phyloP scores from a whole-genome alignment of 2,113 vertebrate genomes.

The Phylloscopus whistleri region DNA sequence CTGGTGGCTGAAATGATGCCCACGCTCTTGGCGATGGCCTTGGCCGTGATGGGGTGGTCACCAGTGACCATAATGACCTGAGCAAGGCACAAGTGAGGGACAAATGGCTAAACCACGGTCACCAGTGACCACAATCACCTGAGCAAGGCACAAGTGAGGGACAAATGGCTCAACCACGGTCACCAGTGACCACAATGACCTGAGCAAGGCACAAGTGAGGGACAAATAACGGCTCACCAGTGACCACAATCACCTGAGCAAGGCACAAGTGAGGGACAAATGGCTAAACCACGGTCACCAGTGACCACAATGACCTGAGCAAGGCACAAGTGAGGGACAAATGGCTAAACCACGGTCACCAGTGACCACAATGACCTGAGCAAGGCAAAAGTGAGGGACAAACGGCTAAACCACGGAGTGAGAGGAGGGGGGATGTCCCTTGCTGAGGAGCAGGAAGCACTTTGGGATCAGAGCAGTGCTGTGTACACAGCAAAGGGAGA shows the following conservation, averaged over 20 bases:
- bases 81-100: not conserved
- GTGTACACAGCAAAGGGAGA: not conserved
- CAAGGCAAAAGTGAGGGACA: not conserved
- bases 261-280: no score
- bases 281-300: no score
- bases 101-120: rapidly evolving
- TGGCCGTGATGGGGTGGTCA: slow-evolving; percentile 81
- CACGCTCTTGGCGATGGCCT: slow-evolving; percentile 80
- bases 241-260: no score
- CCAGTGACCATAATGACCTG: slow-evolving; percentile 85
- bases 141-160: no score
- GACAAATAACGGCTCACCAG: no score
- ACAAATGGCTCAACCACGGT: no score
- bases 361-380: slow-evolving; percentile 83
- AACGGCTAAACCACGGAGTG: rapidly evolving
- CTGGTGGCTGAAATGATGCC: slow-evolving; percentile 81
- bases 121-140: no score
- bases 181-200: no score
- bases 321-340: no score
- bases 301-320: no score
- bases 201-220: no score
- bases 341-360: no score
- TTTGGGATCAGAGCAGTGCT: not conserved
- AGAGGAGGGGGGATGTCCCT: not conserved
- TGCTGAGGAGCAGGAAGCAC: not conserved